Evolutionary conservation across 30 jellyfish, hydroid and myxozoan genomes (phyloP).

Genomic region (Hydra vulgaris): DNA sequence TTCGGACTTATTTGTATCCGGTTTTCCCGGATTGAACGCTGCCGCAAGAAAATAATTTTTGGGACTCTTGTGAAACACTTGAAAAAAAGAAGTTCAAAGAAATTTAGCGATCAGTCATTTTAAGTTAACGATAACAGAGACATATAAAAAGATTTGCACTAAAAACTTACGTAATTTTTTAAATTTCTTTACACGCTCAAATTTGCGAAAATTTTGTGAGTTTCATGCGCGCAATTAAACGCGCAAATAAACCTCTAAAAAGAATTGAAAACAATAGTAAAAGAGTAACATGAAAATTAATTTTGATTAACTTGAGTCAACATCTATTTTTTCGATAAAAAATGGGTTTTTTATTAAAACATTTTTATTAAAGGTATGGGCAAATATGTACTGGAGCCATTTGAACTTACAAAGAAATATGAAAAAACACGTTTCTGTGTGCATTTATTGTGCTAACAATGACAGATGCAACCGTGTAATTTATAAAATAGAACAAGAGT

Average conservation of each 20-base stretch:
- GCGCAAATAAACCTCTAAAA: no score
- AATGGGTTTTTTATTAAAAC: not conserved
- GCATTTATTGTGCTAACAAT: constrained; percentile 5
- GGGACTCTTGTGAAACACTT: not conserved
- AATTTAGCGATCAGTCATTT: not conserved
- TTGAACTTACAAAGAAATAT: not conserved
- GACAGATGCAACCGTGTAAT: not conserved
- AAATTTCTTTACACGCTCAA: not conserved
- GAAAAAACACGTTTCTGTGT: constrained; percentile 7
- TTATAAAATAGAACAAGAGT: not conserved
- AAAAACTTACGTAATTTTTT: no score
- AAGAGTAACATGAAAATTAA: not conserved
- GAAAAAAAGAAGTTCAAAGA: not conserved
- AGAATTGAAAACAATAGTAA: not conserved
- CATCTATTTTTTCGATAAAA: not conserved
- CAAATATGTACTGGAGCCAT: constrained; percentile 5
- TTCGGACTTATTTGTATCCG: not conserved
- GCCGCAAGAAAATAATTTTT: not conserved
- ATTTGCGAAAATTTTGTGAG: no score
- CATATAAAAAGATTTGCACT: not conserved
- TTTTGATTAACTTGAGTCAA: not conserved
- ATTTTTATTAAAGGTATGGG: not conserved
- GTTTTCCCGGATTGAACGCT: not conserved
- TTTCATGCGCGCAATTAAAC: no score
- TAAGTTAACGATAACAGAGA: not conserved